These are phyloP conservation scores for Zonotrichia leucophrys DNA, from an alignment of 2,113 vertebrate genomes.

Conservation along the genomic window DNA sequence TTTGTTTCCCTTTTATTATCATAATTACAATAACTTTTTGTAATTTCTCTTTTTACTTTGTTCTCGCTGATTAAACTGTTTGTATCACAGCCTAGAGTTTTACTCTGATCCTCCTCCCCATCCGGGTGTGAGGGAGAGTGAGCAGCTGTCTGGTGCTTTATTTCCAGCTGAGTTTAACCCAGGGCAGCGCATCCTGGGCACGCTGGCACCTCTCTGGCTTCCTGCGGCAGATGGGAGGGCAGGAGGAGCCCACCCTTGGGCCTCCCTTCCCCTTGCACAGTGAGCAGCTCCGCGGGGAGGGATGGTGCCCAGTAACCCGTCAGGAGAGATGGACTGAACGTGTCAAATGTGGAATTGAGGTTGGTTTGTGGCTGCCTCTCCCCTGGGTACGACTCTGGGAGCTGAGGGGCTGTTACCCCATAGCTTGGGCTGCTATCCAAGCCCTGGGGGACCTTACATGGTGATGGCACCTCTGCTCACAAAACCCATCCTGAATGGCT, in stretches of 20 bases:
- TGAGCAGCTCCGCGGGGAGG: rapidly evolving
- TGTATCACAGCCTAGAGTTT: not conserved
- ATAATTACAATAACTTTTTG: not conserved
- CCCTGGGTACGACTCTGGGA: rapidly evolving
- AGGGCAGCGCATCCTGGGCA: rapidly evolving
- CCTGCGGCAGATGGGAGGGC: rapidly evolving
- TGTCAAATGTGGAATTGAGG: rapidly evolving
- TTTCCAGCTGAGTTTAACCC: not conserved
- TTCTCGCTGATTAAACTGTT: not conserved
- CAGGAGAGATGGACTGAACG: rapidly evolving
- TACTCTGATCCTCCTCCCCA: not conserved
- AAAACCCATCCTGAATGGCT: rapidly evolving
- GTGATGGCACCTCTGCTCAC: not conserved
- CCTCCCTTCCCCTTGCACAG: rapidly evolving
- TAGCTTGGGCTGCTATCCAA: rapidly evolving
- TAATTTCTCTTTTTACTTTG: not conserved
- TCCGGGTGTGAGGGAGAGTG: not conserved
- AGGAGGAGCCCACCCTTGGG: not conserved
- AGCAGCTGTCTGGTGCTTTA: not conserved
- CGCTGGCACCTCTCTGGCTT: rapidly evolving
- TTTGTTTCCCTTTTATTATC: not conserved
- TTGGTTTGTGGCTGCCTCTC: not conserved
- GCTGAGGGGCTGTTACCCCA: rapidly evolving
- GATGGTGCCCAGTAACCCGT: rapidly evolving
- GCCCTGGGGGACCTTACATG: not conserved